A percentile compares a stretch with the other conserved stretches of the same genome.
These are phyloP conservation scores for Neodiprion lecontei DNA, from an alignment of 1,140 invertebrate species.

Conservation along the genomic window DNA sequence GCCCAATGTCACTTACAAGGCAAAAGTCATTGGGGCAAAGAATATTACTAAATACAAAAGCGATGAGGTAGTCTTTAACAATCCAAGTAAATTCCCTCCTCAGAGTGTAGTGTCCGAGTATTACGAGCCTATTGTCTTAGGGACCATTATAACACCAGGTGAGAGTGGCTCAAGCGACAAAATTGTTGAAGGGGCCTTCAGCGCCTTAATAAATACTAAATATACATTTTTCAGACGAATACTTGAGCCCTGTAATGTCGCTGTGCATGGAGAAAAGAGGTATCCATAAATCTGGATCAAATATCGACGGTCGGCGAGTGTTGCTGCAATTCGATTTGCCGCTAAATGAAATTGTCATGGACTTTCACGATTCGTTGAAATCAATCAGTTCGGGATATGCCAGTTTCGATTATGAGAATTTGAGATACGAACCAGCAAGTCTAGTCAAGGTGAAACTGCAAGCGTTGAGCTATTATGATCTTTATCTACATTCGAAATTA, in stretches of 20 bases:
- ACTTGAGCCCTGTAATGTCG: conserved; percentile 73
- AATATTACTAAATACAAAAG: conserved; percentile 69
- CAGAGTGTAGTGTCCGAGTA: conserved; percentile 72
- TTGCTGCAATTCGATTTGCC: conserved; percentile 87
- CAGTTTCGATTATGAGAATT: conserved; percentile 97
- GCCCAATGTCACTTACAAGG: conserved; percentile 94
- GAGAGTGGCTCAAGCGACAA: conserved; percentile 30
- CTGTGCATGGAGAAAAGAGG: conserved; percentile 84
- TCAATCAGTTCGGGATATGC: conserved; percentile 92
- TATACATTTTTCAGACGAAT: conserved; percentile 64
- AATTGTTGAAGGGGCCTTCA: no score
- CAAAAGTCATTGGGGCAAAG: conserved; percentile 73
- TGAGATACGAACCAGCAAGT: conserved; percentile 77
- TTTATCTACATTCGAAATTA: conserved; percentile 15
- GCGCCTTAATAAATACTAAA: conserved; percentile 19
- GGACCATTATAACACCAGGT: conserved; percentile 89
- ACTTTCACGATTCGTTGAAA: conserved; percentile 95
- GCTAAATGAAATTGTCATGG: conserved; percentile 90
- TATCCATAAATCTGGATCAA: conserved; percentile 72
- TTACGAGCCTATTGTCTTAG: conserved; percentile 87
- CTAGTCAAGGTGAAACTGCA: conserved; percentile 72
- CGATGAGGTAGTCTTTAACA: conserved; percentile 78
- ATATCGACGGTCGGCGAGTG: conserved; percentile 84
- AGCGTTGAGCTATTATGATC: conserved; percentile 13
- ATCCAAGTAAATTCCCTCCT: conserved; percentile 84